Percentiles rank a stretch among this genome's conserved stretches.
phyloP scores from a whole-genome alignment of 2,888 invertebrate species.

The Pogonocherus hispidulus region DNA sequence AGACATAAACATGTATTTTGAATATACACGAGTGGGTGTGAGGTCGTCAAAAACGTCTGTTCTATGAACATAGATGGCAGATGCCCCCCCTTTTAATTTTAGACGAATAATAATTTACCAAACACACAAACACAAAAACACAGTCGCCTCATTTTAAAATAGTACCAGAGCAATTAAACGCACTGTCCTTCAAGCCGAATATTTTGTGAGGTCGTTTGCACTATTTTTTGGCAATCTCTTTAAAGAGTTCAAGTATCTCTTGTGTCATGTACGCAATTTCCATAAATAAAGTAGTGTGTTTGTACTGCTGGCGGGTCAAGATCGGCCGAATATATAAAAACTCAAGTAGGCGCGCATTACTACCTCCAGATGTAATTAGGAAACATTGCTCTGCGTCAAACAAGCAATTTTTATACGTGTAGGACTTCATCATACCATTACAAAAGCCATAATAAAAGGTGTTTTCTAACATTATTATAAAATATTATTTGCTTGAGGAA shows the following conservation, averaged over 20 bases:
- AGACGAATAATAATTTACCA: neutral
- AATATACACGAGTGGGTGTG: conserved; percentile 10
- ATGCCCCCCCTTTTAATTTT: neutral
- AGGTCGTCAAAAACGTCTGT: conserved; percentile 2
- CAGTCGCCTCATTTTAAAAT: conserved; percentile 12
- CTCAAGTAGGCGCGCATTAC: neutral
- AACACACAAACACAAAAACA: neutral
- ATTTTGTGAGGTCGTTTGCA: conserved; percentile 37
- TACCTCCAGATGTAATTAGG: neutral
- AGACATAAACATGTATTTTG: conserved; percentile 6
- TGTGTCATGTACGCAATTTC: conserved; percentile 27
- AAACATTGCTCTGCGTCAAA: neutral
- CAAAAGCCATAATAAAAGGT: too few relatives aligned
- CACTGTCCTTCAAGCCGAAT: conserved; percentile 36
- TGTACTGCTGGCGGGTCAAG: conserved; percentile 1
- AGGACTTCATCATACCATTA: too few relatives aligned
- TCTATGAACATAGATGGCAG: neutral
- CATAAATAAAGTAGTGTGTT: conserved; percentile 25
- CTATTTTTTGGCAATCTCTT: conserved; percentile 33
- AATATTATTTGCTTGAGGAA: too few relatives aligned
- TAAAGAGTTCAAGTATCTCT: conserved; percentile 11
- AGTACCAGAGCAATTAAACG: conserved; percentile 18
- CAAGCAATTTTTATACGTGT: neutral
- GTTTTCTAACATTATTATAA: too few relatives aligned
- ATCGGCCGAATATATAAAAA: conserved; percentile 2